These are phyloP conservation scores for Tribolium castaneum DNA, from an alignment of 1,140 invertebrate genomes.

Conservation along the genomic window DNA sequence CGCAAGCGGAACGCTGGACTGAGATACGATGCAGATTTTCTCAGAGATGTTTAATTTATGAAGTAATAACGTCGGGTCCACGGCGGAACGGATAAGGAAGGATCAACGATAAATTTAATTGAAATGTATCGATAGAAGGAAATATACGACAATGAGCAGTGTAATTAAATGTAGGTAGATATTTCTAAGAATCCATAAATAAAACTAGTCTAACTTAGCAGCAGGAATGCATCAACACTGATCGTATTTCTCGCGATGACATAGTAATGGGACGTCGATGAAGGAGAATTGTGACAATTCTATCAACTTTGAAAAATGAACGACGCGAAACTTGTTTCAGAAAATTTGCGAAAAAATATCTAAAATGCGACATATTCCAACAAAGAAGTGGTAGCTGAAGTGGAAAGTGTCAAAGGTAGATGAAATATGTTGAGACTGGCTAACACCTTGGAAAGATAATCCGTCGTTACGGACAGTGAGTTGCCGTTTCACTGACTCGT, in stretches of 20 bases:
- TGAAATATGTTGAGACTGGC: neutral
- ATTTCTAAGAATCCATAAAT: conserved; percentile 48
- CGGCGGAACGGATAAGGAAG: conserved; percentile 48
- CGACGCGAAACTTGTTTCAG: neutral
- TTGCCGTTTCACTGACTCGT: conserved; percentile 38
- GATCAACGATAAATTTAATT: conserved; percentile 53
- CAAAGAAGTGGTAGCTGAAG: neutral
- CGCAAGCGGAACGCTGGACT: conserved; percentile 17
- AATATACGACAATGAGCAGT: conserved; percentile 41
- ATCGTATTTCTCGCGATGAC: conserved; percentile 21
- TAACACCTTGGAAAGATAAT: conserved; percentile 41
- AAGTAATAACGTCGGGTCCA: conserved; percentile 48
- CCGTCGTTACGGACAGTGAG: conserved; percentile 51
- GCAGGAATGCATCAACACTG: conserved; percentile 14
- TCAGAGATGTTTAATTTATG: conserved; percentile 52
- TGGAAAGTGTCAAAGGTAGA: neutral
- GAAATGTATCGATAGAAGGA: conserved; percentile 52
- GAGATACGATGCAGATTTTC: conserved; percentile 51
- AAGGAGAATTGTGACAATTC: neutral
- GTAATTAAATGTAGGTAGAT: conserved; percentile 47
- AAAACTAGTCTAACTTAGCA: conserved; percentile 44
- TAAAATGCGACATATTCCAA: neutral
- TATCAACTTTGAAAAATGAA: neutral
- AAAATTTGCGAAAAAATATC: neutral
- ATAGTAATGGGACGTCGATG: neutral